phyloP scores from a whole-genome alignment of 2,888 invertebrate species.

The Pseudanteris insignis region DNA sequence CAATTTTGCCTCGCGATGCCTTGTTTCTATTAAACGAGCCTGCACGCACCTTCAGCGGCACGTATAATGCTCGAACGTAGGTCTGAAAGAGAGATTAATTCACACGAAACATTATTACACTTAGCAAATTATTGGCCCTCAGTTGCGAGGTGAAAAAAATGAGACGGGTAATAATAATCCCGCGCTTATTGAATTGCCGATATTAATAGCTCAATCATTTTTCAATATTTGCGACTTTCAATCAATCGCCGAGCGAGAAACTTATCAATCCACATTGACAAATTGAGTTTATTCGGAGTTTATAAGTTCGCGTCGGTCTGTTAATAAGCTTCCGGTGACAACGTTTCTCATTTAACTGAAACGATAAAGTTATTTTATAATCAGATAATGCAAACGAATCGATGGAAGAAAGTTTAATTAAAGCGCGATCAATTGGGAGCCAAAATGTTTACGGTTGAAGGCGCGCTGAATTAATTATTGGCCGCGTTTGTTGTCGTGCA shows the following conservation, averaged over 20 bases:
- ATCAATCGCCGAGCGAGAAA: too few species aligned
- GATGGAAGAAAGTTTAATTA: neutral
- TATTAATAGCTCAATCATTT: neutral
- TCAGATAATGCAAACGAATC: conserved; percentile 6
- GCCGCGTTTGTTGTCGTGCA: too few species aligned
- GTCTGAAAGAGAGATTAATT: conserved; percentile 33
- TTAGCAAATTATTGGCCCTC: conserved; percentile 23
- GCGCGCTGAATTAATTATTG: too few species aligned
- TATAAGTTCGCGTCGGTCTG: conserved; percentile 1
- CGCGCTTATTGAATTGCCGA: conserved; percentile 3
- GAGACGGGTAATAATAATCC: conserved; percentile 2
- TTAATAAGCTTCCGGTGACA: conserved; percentile 11
- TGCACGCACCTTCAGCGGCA: conserved; percentile 35
- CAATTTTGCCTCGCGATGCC: conserved; percentile 32
- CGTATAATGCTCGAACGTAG: conserved; percentile 22
- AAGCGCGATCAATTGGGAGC: neutral
- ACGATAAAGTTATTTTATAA: conserved; percentile 6
- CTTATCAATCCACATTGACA: conserved; percentile 9
- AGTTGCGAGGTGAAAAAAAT: conserved; percentile 1
- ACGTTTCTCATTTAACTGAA: conserved; percentile 1
- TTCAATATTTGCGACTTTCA: too few species aligned
- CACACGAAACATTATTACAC: conserved; percentile 33
- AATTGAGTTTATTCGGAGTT: conserved; percentile 6
- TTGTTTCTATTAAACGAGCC: conserved; percentile 34
- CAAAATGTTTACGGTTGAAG: too few species aligned